Base-by-base conservation (phyloP, 2,113 vertebrate species). In the Vimba vimba region DNA sequence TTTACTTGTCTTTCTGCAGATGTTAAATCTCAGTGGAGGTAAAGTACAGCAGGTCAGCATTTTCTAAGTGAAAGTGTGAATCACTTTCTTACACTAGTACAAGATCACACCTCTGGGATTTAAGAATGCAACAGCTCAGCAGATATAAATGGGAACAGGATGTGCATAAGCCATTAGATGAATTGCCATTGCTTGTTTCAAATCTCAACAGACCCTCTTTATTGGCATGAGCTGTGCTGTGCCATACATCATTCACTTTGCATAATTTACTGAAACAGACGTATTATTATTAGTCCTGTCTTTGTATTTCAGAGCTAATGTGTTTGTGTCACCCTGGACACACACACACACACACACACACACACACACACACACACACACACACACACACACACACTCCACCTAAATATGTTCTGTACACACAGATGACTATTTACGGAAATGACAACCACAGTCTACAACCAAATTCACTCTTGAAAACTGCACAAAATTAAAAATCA, bases 21-120 rank as follows among this genome's bases (percentile, higher is more conserved):
- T 82, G 80, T 55, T 30, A 82, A 69, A 15, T 47, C 45, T 69
- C 64, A 69, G 45, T 52, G 80, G 64, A 55, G 62, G 62, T 69
- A 33, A 55, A 33, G 47, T 55, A 66, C 60, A 81, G n/a, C 79
- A 39, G 80, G 47, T 82, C 80, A 82, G 80, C 80, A 52, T 45
- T 68, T 82, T 82, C 45, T 82, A 55, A 82, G 80, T 71, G 80
- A 64, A 82, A 52, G 80, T 69, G 80, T 82, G 79, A 82, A 69
- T 69, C 80, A 68, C 64, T 52, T 71, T 69, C 80, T 82, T 45
- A 71, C 47, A 68, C 64, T 71, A 36, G 80, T 82, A 30, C 60
- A 71, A 55, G 62, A 82, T 55, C 64, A 82, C 80, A 55, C 80
- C 80, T 30, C 30, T 55, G 80, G 64, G 80, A 57, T 71, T 71